These are phyloP conservation scores for Formica exsecta DNA, from an alignment of 1,140 invertebrate genomes.

Conservation along the genomic window DNA sequence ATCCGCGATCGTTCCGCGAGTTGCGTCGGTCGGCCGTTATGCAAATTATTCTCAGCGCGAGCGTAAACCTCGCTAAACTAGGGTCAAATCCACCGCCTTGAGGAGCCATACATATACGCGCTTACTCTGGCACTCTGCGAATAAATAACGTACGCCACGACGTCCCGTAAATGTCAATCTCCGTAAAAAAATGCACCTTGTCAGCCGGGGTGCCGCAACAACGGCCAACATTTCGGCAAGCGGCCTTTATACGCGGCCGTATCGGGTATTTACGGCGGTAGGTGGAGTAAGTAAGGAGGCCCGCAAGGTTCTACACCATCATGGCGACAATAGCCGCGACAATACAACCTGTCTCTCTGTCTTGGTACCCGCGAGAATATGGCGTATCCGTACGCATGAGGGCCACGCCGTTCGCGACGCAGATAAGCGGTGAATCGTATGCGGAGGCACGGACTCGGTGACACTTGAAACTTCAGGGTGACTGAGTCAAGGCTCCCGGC, in stretches of 20 bases:
- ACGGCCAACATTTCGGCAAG: slow-evolving; percentile 56
- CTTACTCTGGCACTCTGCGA: not conserved
- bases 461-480: slow-evolving; percentile 75
- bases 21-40: slow-evolving; percentile 40
- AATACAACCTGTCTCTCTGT: slow-evolving; percentile 52
- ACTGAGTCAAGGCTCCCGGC: slow-evolving; percentile 77
- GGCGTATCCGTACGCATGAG: slow-evolving; percentile 5
- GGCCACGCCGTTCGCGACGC: slow-evolving; percentile 4
- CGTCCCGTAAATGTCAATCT: slow-evolving; percentile 71
- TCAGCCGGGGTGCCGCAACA: slow-evolving; percentile 1
- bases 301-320: not conserved
- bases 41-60: slow-evolving; percentile 46
- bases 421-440: slow-evolving; percentile 50
- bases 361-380: slow-evolving; percentile 12
- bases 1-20: slow-evolving; percentile 50
- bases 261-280: slow-evolving; percentile 64
- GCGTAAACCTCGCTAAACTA: slow-evolving; percentile 51
- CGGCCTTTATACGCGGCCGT: slow-evolving; percentile 15
- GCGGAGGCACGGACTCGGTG: slow-evolving; percentile 66
- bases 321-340: slow-evolving; percentile 37
- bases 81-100: slow-evolving; percentile 34
- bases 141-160: slow-evolving; percentile 65
- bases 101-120: not conserved
- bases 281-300: not conserved
- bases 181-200: slow-evolving; percentile 56